phyloP scores from a whole-genome alignment of 2,113 vertebrate genomes.

The Datnioides undecimradiatus region DNA sequence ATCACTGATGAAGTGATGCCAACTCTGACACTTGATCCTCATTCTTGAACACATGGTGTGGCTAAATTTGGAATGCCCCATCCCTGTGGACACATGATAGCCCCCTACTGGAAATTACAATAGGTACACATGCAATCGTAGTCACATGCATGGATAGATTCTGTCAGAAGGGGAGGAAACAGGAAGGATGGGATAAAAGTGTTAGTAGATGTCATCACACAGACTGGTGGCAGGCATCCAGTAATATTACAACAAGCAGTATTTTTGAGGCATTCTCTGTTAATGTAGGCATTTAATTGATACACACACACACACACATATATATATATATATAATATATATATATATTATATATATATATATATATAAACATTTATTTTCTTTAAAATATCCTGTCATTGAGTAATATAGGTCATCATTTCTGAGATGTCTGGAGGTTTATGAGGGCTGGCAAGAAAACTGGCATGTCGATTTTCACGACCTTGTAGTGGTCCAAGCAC shows the following conservation, averaged over 20 bases:
- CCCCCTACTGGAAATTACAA: background rate
- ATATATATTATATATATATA: too few species aligned
- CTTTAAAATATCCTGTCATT: background rate
- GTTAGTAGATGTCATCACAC: background rate
- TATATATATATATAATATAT: too few species aligned
- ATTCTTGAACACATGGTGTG: slow-evolving; percentile 17
- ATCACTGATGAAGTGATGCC: background rate
- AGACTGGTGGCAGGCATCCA: background rate
- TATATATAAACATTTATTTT: too few species aligned
- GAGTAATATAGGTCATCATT: background rate
- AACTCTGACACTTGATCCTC: slow-evolving; percentile 13
- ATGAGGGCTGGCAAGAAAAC: background rate
- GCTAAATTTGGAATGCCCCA: slow-evolving; percentile 36
- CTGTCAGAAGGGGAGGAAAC: background rate
- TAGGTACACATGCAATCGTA: background rate
- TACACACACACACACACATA: too few species aligned
- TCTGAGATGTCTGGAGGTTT: background rate
- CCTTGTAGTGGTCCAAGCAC: slow-evolving; percentile 39
- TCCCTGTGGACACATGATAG: background rate
- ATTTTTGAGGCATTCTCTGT: background rate
- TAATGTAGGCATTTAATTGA: too few species aligned
- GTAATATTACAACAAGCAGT: background rate
- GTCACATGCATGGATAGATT: background rate
- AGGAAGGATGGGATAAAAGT: background rate
- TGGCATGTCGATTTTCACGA: slow-evolving; percentile 34